phyloP scores from a whole-genome alignment of 2,113 vertebrate genomes.

The Mastomys coucha region DNA sequence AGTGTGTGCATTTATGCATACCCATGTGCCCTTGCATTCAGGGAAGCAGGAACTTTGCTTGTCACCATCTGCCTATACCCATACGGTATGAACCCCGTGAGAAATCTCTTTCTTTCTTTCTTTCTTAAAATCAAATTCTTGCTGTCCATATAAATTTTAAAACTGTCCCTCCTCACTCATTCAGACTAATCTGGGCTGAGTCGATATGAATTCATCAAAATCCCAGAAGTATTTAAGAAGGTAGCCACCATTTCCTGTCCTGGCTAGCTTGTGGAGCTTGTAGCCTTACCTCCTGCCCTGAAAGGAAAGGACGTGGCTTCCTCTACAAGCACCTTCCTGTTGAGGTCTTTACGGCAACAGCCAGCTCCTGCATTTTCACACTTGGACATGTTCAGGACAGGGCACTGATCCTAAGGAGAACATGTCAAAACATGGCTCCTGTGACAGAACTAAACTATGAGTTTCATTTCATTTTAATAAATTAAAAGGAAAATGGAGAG shows the following conservation, averaged over 20 bases:
- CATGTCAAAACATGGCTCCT: not conserved
- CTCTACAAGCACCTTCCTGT: rapidly evolving
- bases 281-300: not conserved
- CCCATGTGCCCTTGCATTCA: not conserved
- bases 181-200: conserved; percentile 5
- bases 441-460: not conserved
- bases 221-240: not conserved
- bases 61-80: not conserved
- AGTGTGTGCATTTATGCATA: not conserved
- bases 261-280: not conserved
- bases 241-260: not conserved
- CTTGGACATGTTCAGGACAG: not conserved
- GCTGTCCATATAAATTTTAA: not conserved
- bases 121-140: not conserved
- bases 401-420: not conserved
- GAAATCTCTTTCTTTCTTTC: not conserved
- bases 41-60: not conserved
- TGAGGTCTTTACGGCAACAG: not conserved
- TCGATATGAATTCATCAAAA: not conserved
- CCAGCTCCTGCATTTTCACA: not conserved
- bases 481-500: not conserved
- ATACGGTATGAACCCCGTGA: not conserved
- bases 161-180: not conserved
- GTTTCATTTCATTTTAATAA: conserved; percentile 26
- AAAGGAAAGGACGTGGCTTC: rapidly evolving